These are phyloP conservation scores for Epizoanthus illoricatus DNA, from an alignment of 92 coral and sea anemone genomes.

Conservation along the genomic window DNA sequence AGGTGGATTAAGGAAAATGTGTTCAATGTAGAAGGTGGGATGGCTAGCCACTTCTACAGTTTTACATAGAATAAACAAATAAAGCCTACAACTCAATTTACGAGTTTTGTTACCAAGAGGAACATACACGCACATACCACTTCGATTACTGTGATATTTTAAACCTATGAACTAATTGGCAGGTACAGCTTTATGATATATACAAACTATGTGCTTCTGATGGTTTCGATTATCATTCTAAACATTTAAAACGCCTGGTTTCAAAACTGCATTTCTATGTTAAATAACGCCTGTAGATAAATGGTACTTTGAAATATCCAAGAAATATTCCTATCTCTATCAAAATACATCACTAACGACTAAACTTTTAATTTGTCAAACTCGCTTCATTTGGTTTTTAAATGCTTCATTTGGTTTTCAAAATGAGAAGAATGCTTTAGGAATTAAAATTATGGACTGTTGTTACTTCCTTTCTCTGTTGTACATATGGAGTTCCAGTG, in stretches of 20 bases:
- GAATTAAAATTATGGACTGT: neutral
- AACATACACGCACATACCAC: no score
- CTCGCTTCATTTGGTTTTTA: neutral
- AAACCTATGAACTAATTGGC: no score
- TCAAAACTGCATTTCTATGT: neutral
- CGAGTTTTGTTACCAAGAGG: neutral
- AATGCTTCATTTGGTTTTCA: neutral
- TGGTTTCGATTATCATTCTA: conserved; percentile 13
- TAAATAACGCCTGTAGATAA: no score
- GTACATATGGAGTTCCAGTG: neutral
- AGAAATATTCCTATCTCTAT: no score
- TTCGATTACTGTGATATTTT: no score
- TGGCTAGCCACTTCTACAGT: neutral
- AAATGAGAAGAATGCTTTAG: neutral
- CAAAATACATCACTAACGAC: no score
- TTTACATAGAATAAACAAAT: neutral
- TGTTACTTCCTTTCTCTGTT: neutral
- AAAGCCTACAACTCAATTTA: neutral
- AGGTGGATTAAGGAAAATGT: neutral
- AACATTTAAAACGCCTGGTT: neutral
- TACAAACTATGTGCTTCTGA: neutral
- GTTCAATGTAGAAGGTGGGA: conserved; percentile 9
- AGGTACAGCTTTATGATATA: neutral
- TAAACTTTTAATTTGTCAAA: no score
- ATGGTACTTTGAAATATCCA: no score